These are phyloP conservation scores for Lasius fuliginosus DNA, from an alignment of 2,888 invertebrate species.

Conservation along the genomic window DNA sequence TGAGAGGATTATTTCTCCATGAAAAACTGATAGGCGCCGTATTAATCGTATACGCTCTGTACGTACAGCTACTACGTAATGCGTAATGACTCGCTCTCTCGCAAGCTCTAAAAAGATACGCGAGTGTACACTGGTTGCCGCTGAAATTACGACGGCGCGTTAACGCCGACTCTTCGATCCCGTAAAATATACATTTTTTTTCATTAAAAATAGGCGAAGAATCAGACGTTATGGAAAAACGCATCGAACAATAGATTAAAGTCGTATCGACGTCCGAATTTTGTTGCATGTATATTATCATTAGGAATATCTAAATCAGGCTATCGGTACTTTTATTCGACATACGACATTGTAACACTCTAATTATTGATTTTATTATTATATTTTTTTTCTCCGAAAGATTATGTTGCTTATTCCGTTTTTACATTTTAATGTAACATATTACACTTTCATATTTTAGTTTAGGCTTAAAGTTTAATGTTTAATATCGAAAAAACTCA, in stretches of 20 bases:
- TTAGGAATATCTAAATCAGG: background rate
- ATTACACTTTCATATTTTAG: background rate
- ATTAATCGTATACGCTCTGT: slow-evolving; percentile 72
- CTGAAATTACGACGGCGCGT: slow-evolving; percentile 53
- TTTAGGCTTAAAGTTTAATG: background rate
- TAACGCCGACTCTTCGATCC: slow-evolving; percentile 41
- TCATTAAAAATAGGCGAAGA: slow-evolving; percentile 20
- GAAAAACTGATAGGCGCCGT: slow-evolving; percentile 78
- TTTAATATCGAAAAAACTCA: background rate
- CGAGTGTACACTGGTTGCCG: background rate
- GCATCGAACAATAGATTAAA: slow-evolving; percentile 9
- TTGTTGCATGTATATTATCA: background rate
- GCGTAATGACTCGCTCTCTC: slow-evolving; percentile 67
- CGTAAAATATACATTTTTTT: background rate
- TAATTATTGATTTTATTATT: background rate
- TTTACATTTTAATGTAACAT: background rate
- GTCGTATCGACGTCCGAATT: background rate
- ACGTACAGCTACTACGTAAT: slow-evolving; percentile 74
- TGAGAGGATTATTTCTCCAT: slow-evolving; percentile 76
- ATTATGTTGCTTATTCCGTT: background rate
- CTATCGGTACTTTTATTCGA: background rate
- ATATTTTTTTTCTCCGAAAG: background rate
- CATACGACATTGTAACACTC: background rate
- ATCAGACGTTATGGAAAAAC: slow-evolving; percentile 1
- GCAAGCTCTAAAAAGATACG: slow-evolving; percentile 53